A percentile compares a stretch with the other conserved stretches of the same genome.
These are phyloP conservation scores for Drosophila antonietae DNA, from an alignment of 2,888 invertebrate species.

Conservation along the genomic window DNA sequence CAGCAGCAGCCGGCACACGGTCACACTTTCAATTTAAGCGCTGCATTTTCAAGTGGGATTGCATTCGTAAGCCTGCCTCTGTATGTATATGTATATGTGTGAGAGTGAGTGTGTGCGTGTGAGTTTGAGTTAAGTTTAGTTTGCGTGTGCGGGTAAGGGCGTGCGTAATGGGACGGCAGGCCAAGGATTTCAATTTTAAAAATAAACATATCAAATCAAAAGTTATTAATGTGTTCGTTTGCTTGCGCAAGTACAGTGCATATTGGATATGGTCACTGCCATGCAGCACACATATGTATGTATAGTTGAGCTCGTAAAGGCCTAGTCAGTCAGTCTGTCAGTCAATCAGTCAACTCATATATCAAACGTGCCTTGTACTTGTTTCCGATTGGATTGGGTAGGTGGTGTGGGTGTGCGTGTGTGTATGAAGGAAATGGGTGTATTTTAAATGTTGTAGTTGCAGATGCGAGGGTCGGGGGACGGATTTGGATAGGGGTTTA, in stretches of 20 bases:
- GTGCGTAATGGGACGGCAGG: constrained; percentile 48
- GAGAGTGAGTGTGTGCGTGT: constrained; percentile 3
- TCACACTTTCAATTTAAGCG: constrained; percentile 17
- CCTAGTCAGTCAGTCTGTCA: neutral
- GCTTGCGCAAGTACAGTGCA: constrained; percentile 24
- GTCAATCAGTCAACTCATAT: constrained; percentile 9
- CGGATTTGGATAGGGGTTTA: neutral
- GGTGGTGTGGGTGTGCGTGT: neutral
- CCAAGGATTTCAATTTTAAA: constrained; percentile 37
- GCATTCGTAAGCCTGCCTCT: constrained; percentile 11
- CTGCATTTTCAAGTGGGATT: constrained; percentile 12
- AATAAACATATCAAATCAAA: constrained; percentile 27
- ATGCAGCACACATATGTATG: neutral
- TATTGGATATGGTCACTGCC: constrained; percentile 8
- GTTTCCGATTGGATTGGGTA: neutral
- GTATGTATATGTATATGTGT: constrained; percentile 18
- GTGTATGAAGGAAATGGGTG: constrained; percentile 2
- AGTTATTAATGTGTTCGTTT: constrained; percentile 13
- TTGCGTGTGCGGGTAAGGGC: constrained; percentile 10
- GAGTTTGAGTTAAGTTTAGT: neutral
- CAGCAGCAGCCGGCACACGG: constrained; percentile 6
- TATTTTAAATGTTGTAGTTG: constrained; percentile 6
- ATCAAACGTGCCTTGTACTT: constrained; percentile 32
- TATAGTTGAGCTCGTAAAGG: neutral
- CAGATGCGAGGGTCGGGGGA: neutral